Base-by-base conservation (phyloP, 2,797 vertebrate species). In the Diceros bicornis region DNA sequence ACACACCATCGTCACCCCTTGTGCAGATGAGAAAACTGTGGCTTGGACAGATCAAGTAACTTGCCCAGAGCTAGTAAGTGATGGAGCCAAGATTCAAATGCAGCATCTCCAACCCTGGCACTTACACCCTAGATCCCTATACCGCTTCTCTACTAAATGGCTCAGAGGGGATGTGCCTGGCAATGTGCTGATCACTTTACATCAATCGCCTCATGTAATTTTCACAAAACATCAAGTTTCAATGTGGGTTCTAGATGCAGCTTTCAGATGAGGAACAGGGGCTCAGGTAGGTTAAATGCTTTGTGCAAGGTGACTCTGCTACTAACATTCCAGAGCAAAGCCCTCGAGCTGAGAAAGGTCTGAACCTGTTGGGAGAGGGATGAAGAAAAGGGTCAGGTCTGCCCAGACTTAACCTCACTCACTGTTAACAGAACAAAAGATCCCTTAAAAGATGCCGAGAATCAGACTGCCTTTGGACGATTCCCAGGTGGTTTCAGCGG, bases 401-500 rank as follows among this genome's bases (percentile, higher is more conserved):
- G 95, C 83, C 62, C 93, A 97, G 95, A 95, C 96, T 97, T 97
- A 97, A 88, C 97, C 87, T 96, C 81, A 96, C 89, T 91, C 92
- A 97, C 86, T 94, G 79, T 94, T 93, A 97, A 79, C 57, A 83
- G 96, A 95, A 95, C 94, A 97, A 94, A 98, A 96, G 96, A 96
- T 97, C 71, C 93, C 97, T 98, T 84, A 71, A 97, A 97, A 96
- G 75, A 95, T 72, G 96, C 32, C 75, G 78, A 77, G 82, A 69
- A 94, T 71, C n/a, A 37, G 50, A 16, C 62, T 55, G 95, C 79
- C 91, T 96, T 97, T 90, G 77, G 89, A 95, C 87, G 89, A 27
- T 37, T 92, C 96, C 97, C 96, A 96, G 97, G 97, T 98, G 93
- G 98, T 91, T 97, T 98, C 94, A 89, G 84, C 86, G 82, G 91